Conservation (phyloP, 2,888 invertebrate species). For the Leptarthrus brevirostris region DNA sequence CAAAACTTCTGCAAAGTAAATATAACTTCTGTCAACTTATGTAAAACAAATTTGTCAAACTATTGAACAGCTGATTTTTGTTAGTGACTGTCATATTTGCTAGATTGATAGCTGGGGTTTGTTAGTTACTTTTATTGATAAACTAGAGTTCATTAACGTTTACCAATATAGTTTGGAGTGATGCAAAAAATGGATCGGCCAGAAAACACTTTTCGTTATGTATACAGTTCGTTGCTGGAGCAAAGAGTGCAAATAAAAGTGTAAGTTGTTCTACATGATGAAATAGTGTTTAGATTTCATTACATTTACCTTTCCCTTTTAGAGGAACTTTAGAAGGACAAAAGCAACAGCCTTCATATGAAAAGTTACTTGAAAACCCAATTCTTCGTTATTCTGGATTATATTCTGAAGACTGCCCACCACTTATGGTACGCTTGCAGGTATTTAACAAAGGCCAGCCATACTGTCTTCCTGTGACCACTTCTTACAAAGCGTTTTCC, state of each 20-base stretch:
- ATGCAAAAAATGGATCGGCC: conserved; percentile 82
- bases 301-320: conserved; percentile 50
- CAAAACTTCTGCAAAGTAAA: too few species aligned
- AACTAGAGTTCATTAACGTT: too few species aligned
- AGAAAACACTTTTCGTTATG: conserved; percentile 84
- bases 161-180: too few species aligned
- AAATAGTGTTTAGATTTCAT: background rate
- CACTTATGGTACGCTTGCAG: conserved; percentile 89
- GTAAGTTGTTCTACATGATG: conserved; percentile 71
- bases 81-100: too few species aligned
- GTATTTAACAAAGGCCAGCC: conserved; percentile 84
- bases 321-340: conserved; percentile 95
- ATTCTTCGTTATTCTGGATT: conserved; percentile 91
- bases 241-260: conserved; percentile 91
- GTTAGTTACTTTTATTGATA: too few species aligned
- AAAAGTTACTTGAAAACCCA: conserved; percentile 86
- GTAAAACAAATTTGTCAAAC: too few species aligned
- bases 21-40: background rate
- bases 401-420: conserved; percentile 85
- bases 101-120: too few species aligned
- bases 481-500: conserved; percentile 92
- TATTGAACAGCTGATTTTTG: too few species aligned
- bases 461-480: conserved; percentile 86
- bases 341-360: conserved; percentile 86
- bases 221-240: conserved; percentile 92